phyloP scores from a whole-genome alignment of 1,140 invertebrate genomes.

The Tetragnatha versicolor region DNA sequence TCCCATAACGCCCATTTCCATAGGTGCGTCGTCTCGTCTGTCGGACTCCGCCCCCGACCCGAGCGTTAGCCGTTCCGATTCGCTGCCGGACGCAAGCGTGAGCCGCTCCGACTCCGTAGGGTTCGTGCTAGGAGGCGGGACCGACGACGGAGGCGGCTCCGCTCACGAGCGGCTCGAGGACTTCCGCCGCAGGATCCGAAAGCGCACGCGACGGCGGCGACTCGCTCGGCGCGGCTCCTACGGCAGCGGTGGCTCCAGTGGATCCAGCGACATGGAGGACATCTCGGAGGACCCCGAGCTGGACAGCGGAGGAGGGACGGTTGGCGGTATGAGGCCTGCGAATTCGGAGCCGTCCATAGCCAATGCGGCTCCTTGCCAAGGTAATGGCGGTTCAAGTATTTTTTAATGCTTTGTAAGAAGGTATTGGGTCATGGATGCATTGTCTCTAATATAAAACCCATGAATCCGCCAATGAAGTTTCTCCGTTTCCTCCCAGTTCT shows the following conservation, averaged over 20 bases:
- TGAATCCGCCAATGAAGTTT: no score
- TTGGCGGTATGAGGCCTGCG: background rate
- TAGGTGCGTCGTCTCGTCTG: no score
- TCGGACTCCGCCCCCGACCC: background rate
- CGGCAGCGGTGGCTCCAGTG: constrained; percentile 21
- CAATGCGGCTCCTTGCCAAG: background rate
- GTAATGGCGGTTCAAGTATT: no score
- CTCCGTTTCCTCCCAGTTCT: no score
- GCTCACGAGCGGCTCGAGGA: constrained; percentile 47
- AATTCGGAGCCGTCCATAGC: constrained; percentile 44
- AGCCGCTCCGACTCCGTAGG: constrained; percentile 38
- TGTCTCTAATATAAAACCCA: no score
- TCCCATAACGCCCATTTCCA: no score
- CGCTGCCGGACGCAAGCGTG: background rate
- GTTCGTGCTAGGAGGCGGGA: constrained; percentile 34
- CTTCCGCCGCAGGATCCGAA: constrained; percentile 43
- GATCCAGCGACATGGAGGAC: constrained; percentile 57
- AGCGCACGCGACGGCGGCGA: constrained; percentile 13
- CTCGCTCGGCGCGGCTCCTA: background rate
- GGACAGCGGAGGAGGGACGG: background rate
- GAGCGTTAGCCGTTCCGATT: no score
- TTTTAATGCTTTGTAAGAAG: no score
- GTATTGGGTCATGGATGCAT: no score
- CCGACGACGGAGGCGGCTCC: background rate
- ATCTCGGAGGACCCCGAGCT: constrained; percentile 43